Percentiles rank a stretch among this genome's conserved stretches.
These are phyloP conservation scores for Salvelinus alpinus DNA, from an alignment of 2,113 vertebrate species.

Conservation along the genomic window DNA sequence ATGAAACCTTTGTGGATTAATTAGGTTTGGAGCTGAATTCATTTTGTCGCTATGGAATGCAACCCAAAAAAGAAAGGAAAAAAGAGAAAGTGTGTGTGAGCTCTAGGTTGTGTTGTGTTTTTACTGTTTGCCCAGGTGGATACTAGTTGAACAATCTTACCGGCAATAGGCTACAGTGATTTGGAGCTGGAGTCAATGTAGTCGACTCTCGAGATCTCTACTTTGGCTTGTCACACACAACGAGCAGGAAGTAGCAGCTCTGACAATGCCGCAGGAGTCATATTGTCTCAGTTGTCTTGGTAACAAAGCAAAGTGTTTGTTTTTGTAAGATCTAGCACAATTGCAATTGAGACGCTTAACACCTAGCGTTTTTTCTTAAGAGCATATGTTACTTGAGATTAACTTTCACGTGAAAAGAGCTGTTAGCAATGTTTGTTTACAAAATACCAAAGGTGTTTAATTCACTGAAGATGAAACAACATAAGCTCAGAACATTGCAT, in stretches of 20 bases:
- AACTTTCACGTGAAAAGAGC: constrained; percentile 74
- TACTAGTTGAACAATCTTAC: constrained; percentile 5
- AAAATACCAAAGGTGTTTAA: constrained; percentile 76
- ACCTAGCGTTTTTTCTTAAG: constrained; percentile 74
- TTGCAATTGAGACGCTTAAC: constrained; percentile 78
- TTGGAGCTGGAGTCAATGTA: constrained; percentile 35
- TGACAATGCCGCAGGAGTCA: constrained; percentile 69
- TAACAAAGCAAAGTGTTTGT: constrained; percentile 83
- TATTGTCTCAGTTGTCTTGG: constrained; percentile 80
- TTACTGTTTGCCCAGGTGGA: constrained; percentile 62
- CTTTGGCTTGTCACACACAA: constrained; percentile 70
- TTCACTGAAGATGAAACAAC: constrained; percentile 71
- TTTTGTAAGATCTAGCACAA: constrained; percentile 75
- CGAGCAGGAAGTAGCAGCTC: constrained; percentile 62
- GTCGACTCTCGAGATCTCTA: constrained; percentile 58
- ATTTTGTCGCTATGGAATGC: constrained; percentile 74
- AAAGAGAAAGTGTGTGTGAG: constrained; percentile 41
- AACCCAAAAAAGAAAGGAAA: constrained; percentile 31
- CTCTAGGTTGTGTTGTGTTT: constrained; percentile 62
- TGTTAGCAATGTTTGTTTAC: constrained; percentile 79
- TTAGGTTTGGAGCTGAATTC: constrained; percentile 82
- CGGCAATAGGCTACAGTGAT: constrained; percentile 40
- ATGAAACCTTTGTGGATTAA: constrained; percentile 86
- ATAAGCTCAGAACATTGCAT: constrained; percentile 66
- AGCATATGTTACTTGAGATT: constrained; percentile 79